Evolutionary conservation across 1,140 invertebrate genomes (phyloP).

Genomic region (Aphaenogaster ashmeadi): DNA sequence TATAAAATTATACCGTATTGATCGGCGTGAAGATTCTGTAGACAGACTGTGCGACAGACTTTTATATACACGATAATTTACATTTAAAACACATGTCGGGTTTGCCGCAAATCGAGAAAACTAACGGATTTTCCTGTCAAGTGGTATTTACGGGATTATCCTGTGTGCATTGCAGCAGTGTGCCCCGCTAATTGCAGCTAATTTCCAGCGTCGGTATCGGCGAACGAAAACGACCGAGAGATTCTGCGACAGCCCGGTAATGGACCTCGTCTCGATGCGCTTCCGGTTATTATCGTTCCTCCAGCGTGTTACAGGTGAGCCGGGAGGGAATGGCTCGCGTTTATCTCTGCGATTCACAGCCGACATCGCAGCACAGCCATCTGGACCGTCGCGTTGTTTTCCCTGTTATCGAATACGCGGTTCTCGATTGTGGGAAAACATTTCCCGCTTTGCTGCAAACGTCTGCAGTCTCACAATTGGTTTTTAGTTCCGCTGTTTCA

Average conservation of each 20-base stretch:
- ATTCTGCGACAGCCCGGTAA: conserved; percentile 59
- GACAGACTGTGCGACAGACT: not conserved
- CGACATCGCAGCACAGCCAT: conserved; percentile 33
- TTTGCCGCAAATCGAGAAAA: conserved; percentile 25
- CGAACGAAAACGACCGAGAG: conserved; percentile 37
- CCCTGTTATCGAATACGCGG: conserved; percentile 16
- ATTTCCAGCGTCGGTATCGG: conserved; percentile 51
- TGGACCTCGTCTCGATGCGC: conserved; percentile 68
- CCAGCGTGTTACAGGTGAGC: conserved; percentile 35
- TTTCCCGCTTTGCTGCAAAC: not conserved
- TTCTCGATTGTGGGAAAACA: conserved; percentile 29
- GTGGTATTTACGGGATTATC: conserved; percentile 42
- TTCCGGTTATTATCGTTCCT: conserved; percentile 74
- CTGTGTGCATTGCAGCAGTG: conserved; percentile 14
- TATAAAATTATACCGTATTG: not conserved
- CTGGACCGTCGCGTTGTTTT: conserved; percentile 32
- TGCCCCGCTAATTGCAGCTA: conserved; percentile 61
- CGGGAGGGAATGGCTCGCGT: conserved; percentile 35
- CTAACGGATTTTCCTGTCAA: conserved; percentile 31
- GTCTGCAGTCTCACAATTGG: not conserved
- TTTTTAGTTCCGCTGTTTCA: conserved; percentile 16
- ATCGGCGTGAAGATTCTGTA: not conserved
- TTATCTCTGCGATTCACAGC: conserved; percentile 66
- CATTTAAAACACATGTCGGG: not conserved
- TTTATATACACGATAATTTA: conserved; percentile 2